These are phyloP conservation scores for Zonotrichia albicollis DNA, from an alignment of 2,797 vertebrate species.

Conservation along the genomic window DNA sequence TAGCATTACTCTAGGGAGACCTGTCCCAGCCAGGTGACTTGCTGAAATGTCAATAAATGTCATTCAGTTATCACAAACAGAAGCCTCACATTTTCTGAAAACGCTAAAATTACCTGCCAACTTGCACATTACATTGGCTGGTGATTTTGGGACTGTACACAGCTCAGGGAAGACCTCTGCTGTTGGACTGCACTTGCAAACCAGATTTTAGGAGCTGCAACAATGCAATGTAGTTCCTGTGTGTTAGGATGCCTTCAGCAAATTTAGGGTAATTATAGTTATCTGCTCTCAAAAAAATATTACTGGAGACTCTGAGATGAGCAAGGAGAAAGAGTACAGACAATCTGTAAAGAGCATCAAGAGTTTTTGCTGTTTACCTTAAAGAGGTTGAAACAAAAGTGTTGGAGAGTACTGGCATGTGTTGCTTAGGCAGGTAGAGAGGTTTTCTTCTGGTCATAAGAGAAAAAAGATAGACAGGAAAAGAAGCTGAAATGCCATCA, in stretches of 20 bases:
- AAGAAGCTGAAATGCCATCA: not conserved
- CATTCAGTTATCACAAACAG: not conserved
- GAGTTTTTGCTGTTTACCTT: not conserved
- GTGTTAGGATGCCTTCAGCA: not conserved
- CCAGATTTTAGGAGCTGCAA: not conserved
- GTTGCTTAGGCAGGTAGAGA: not conserved
- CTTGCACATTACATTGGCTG: not conserved
- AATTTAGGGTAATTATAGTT: not conserved
- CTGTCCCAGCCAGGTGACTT: not conserved
- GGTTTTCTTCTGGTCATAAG: not conserved
- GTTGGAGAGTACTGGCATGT: not conserved
- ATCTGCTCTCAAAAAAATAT: not conserved
- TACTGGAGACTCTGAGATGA: not conserved
- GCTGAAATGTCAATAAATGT: not conserved
- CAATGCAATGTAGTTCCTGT: not conserved
- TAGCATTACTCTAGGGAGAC: not conserved
- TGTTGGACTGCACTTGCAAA: constrained; percentile 34
- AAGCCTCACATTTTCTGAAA: not conserved
- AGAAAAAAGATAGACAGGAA: not conserved
- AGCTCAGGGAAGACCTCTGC: constrained; percentile 62
- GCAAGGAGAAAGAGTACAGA: not conserved
- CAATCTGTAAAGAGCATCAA: not conserved
- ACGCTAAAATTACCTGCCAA: not conserved
- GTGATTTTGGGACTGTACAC: not conserved
- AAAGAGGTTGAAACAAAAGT: not conserved